These are phyloP conservation scores for Drosophila seclusa DNA, from an alignment of 2,888 invertebrate genomes.

Conservation along the genomic window DNA sequence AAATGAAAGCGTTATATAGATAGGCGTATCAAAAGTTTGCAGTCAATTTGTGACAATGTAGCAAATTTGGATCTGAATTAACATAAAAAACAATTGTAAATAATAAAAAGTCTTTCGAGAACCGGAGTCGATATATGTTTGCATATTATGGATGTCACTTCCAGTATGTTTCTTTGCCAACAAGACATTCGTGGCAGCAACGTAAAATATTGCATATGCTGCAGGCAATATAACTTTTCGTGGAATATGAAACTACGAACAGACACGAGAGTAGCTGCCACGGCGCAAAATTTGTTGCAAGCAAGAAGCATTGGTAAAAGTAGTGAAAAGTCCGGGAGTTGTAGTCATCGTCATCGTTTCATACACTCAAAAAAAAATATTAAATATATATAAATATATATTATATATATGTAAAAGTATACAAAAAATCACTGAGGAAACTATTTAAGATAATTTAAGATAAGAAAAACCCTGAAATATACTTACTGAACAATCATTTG, in stretches of 20 bases:
- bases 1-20: background rate
- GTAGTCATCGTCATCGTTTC: background rate
- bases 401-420: background rate
- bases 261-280: slow-evolving; percentile 42
- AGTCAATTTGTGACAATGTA: background rate
- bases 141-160: slow-evolving; percentile 28
- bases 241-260: slow-evolving; percentile 17
- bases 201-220: slow-evolving; percentile 52
- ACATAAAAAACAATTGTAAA: background rate
- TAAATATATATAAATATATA: too few relatives aligned
- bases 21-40: background rate
- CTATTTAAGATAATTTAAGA: background rate
- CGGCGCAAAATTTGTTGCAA: slow-evolving; percentile 29
- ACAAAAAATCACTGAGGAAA: background rate
- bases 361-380: background rate
- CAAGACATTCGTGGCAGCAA: slow-evolving; percentile 20
- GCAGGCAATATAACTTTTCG: slow-evolving; percentile 1
- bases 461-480: background rate
- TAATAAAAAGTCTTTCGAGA: background rate
- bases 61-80: background rate
- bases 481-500: background rate
- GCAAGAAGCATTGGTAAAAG: background rate
- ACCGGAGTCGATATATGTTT: background rate
- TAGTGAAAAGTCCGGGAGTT: background rate
- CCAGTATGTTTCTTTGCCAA: background rate